These are phyloP conservation scores for Gambelia wislizenii DNA, from an alignment of 2,797 vertebrate species.

Conservation along the genomic window DNA sequence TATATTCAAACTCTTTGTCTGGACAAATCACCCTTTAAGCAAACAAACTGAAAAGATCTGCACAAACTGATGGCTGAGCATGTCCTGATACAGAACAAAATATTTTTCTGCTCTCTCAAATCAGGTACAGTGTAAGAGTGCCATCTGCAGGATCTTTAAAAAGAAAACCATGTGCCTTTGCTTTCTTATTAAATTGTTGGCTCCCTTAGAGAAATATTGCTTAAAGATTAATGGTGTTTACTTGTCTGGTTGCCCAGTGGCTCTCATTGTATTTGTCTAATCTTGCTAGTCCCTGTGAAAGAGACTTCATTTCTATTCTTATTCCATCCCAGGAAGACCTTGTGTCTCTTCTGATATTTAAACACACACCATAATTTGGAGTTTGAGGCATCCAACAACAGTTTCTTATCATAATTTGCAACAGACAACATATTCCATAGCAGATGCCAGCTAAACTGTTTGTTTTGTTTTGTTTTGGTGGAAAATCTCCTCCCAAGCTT, in stretches of 20 bases:
- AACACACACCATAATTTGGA: neutral
- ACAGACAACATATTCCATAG: neutral
- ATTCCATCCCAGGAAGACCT: constrained; percentile 7
- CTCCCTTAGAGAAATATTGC: constrained; percentile 53
- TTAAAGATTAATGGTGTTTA: constrained; percentile 70
- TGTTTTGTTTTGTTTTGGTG: too few relatives aligned
- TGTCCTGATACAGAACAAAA: neutral
- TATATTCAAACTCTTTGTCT: constrained; percentile 19
- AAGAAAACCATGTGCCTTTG: accelerated
- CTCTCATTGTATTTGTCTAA: constrained; percentile 63
- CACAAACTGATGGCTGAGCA: neutral
- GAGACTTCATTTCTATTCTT: constrained; percentile 38
- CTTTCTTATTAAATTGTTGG: constrained; percentile 27
- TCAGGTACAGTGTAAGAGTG: constrained; percentile 71
- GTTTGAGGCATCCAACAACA: constrained; percentile 16
- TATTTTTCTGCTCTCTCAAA: neutral
- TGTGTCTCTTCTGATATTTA: neutral
- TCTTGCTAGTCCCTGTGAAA: constrained; percentile 49
- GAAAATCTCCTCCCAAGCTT: constrained; percentile 3
- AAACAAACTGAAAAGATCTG: constrained; percentile 12
- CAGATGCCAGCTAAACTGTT: neutral
- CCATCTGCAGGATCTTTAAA: constrained; percentile 79
- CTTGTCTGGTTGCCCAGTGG: constrained; percentile 63
- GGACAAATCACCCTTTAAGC: constrained; percentile 50
- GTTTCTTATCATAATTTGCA: constrained; percentile 3